Base-by-base conservation (phyloP, 2,888 invertebrate species). In the Theodoxus fluviatilis region DNA sequence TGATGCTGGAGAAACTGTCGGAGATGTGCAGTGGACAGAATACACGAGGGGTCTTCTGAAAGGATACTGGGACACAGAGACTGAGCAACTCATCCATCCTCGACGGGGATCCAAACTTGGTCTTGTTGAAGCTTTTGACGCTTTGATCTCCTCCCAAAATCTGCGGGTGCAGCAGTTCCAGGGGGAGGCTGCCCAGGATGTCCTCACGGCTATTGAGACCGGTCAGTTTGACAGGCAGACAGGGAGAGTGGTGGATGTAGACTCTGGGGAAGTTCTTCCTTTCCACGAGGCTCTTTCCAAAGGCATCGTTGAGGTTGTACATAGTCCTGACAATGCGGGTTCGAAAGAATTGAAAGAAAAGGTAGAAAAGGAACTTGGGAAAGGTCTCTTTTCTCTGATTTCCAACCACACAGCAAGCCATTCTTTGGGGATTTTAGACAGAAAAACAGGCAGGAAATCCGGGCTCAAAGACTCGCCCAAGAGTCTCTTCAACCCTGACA, bases 201-300 rank as follows among this genome's bases (percentile, higher is more conserved):
- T 95, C 90, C 80, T 81, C 69, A 80, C 83, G 38, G 80, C 83
- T 25, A 75, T 86, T 59, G 77, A 78, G 22, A 76, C 89, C 59
- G 93, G 93, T 73, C 85, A 94, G 66, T 90, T 95, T 67, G 93
- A 94, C 87, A 91, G 92, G 63, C 92, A 93, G 89, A 93, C 71
- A 92, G 93, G 28, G 18, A 74, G 75, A 63, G 75, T 78, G n/a
- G 76, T 80, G 31, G 79, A 81, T 72, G 72, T 78, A 49, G 76
- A 73, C 43, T 93, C 83, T 49, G 84, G 83, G 81, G 92, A 92
- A 71, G 91, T 76, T 1, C 64, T 83, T 28, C 75, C 83, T 12
- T 75, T 86, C 64, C 78, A 79, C 37, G 79, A 81, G 59, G 83
- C 83, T 25, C 65, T 79, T 6, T 73, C 77, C 37, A 74, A 76